Percentiles rank a stretch among this genome's conserved stretches.
Conservation (phyloP, 2,113 vertebrate genomes). For the Aphyosemion australe region DNA sequence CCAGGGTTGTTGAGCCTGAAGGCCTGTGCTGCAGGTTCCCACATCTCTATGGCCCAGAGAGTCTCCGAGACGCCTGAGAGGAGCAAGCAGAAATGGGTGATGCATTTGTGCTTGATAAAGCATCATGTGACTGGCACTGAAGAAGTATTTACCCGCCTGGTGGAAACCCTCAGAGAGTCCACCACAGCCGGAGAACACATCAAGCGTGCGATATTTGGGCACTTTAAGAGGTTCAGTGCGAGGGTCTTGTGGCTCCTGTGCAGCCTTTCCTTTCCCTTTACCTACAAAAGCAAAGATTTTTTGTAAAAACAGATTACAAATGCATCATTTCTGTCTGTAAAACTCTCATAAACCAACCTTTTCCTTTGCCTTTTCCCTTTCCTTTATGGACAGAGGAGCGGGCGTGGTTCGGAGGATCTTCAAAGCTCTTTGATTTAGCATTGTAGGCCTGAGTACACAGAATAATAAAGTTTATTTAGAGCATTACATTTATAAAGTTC, state of each 20-base stretch:
- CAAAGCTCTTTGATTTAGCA: slow-evolving; percentile 90
- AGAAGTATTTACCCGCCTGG: slow-evolving; percentile 85
- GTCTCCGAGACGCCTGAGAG: slow-evolving; percentile 82
- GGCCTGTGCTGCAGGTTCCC: slow-evolving; percentile 95
- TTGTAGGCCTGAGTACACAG: slow-evolving; percentile 85
- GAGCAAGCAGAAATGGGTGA: neutral
- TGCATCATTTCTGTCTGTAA: accelerated
- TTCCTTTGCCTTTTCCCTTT: slow-evolving; percentile 96
- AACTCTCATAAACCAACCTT: slow-evolving; percentile 78
- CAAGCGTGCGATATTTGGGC: slow-evolving; percentile 87
- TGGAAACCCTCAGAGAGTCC: slow-evolving; percentile 96
- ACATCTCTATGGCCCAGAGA: slow-evolving; percentile 96
- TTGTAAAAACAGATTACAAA: neutral
- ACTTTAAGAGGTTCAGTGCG: slow-evolving; percentile 65
- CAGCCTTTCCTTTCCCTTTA: slow-evolving; percentile 84
- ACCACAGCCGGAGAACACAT: slow-evolving; percentile 96
- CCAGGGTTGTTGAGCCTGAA: slow-evolving; percentile 94
- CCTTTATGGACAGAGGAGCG: slow-evolving; percentile 88
- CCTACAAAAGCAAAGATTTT: slow-evolving; percentile 65
- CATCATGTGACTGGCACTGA: neutral
- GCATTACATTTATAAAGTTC: too few species aligned
- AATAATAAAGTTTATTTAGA: neutral
- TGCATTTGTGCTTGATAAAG: neutral
- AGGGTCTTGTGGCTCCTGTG: slow-evolving; percentile 77
- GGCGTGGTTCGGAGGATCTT: slow-evolving; percentile 95